Evolutionary conservation across 2,888 invertebrate genomes (phyloP), one percentile per base, ranked within the genome.

Genomic region (Heteropelma amictum): DNA sequence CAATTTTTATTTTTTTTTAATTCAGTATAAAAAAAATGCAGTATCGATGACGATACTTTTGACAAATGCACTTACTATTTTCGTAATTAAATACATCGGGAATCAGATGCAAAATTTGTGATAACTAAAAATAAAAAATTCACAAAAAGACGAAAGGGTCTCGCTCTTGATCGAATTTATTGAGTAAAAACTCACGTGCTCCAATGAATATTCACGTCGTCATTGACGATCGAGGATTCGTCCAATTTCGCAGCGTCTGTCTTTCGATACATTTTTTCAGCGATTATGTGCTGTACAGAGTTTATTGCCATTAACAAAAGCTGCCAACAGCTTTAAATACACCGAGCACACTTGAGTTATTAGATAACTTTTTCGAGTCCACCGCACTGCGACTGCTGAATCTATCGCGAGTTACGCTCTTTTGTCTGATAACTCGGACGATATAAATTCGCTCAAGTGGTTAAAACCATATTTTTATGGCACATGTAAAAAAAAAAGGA

Each of bases 231-330:
- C 10, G 33, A 17, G 3, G 30, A 14, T 51, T 51, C 28, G 6
- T 33, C 33, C 7, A n/a, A 53, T 19, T 53, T 21, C 1, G 8
- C 17, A 30, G 33, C 19, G 21, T 5, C n/a, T 53, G 8, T 19
- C 6, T 21, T 33, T 10, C 33, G 21, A 33, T 33, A 14, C n/a
- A 51, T 51, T 51, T n/a, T 53, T 19, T 53, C 53, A 53, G 53
- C 33, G 26, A 58, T 58, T 42, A 42, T 42, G 28, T 42, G 40
- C 58, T 58, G 40, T 49, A 23, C 12, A 30, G 28, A 26, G 40
- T 64, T 64, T 64, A 58, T 58, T 64, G 71, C 64, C 63, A 49
- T 63, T 42, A 23, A 64, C 51, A 35, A 71, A 58, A 38, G 71
- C 51, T 58, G 51, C 49, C 40, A 71, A 51, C 58, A 58, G 33